A percentile compares a stretch with the other conserved stretches of the same genome.
phyloP scores from a whole-genome alignment of 2,888 invertebrate species.

The Drosophila lacicola region DNA sequence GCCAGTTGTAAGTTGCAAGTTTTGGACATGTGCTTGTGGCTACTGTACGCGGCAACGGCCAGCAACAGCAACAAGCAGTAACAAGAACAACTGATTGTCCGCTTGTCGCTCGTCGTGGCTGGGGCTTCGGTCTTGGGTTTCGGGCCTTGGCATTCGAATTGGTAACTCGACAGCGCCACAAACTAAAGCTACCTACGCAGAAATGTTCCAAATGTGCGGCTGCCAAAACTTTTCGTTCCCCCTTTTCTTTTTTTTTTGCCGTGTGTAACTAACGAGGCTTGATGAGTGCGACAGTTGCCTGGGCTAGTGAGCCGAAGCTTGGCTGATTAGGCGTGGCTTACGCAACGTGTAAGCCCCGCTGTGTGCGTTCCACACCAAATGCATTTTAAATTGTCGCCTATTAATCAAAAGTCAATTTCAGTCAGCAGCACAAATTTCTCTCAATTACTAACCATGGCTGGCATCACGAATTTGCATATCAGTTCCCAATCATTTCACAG shows the following conservation, averaged over 20 bases:
- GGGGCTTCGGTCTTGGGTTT: conserved; percentile 2
- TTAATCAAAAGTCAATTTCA: conserved; percentile 49
- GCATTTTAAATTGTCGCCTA: conserved; percentile 39
- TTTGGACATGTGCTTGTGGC: conserved; percentile 69
- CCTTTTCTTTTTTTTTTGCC: conserved; percentile 3
- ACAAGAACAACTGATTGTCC: conserved; percentile 36
- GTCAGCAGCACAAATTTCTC: conserved; percentile 47
- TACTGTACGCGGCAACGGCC: conserved; percentile 56
- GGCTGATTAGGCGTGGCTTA: conserved; percentile 37
- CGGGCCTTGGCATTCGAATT: conserved; percentile 14
- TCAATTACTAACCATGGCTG: conserved; percentile 31
- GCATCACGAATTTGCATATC: conserved; percentile 67
- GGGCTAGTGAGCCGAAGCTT: conserved; percentile 31
- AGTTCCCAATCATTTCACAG: conserved; percentile 64
- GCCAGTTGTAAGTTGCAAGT: conserved; percentile 27
- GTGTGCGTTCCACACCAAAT: conserved; percentile 11
- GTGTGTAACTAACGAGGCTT: conserved; percentile 43
- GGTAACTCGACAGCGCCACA: conserved; percentile 7
- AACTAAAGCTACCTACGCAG: conserved; percentile 53
- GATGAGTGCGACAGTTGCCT: conserved; percentile 34
- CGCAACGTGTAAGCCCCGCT: conserved; percentile 25
- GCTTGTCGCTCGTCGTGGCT: conserved; percentile 10
- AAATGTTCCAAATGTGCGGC: conserved; percentile 19
- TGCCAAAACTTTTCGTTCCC: conserved; percentile 12
- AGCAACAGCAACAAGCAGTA: conserved; percentile 12